Percentiles rank a stretch among this genome's conserved stretches.
Conservation (phyloP, 2,113 vertebrate species). For the human (Homo sapiens) region GRCh38 chr2:59197001-59197500, state of each 20-base stretch:
- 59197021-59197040: neutral
- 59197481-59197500: neutral
- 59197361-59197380: neutral
- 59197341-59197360: neutral
- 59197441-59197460: neutral
- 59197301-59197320: neutral
- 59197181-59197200: neutral
- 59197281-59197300: neutral
- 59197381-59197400: neutral
- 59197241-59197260: neutral
- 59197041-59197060: neutral
- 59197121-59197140: neutral
- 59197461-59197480: neutral
- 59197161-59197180: neutral
- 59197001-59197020: neutral
- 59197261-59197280: neutral
- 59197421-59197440: neutral
- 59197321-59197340: neutral
- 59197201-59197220: neutral
- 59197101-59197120: neutral
- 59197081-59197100: neutral
- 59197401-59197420: neutral
- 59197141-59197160: neutral
- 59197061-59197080: neutral
- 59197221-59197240: neutral